Conservation (phyloP, 2,113 vertebrate genomes). For the Erythrolamprus reginae region DNA sequence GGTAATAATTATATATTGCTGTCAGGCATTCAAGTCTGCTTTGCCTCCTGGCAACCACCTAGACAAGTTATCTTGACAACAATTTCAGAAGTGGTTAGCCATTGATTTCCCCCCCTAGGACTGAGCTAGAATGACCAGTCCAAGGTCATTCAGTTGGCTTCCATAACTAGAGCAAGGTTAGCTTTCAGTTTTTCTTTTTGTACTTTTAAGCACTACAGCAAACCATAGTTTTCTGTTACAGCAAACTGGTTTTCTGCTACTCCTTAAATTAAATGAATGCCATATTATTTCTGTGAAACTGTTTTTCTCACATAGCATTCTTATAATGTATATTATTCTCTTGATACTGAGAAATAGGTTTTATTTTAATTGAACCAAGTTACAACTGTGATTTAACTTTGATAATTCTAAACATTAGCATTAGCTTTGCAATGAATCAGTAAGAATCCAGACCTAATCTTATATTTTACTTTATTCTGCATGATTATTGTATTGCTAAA, state of each 20-base stretch:
- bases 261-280: background rate
- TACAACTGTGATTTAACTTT: background rate
- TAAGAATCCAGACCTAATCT: background rate
- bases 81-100: background rate
- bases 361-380: background rate
- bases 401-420: background rate
- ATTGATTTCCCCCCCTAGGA: background rate
- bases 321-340: background rate
- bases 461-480: background rate
- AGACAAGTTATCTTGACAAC: background rate
- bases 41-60: background rate
- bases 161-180: background rate
- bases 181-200: background rate
- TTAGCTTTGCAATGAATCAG: background rate
- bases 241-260: background rate
- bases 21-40: background rate
- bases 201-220: background rate
- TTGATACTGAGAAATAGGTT: background rate
- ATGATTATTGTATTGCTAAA: background rate
- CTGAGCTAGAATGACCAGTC: background rate
- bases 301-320: background rate
- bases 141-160: background rate
- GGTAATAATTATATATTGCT: background rate
- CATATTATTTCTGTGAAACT: background rate
- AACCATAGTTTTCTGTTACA: too few species aligned